Base-by-base conservation (phyloP, 2,888 invertebrate species). In the Chesias legatella region DNA sequence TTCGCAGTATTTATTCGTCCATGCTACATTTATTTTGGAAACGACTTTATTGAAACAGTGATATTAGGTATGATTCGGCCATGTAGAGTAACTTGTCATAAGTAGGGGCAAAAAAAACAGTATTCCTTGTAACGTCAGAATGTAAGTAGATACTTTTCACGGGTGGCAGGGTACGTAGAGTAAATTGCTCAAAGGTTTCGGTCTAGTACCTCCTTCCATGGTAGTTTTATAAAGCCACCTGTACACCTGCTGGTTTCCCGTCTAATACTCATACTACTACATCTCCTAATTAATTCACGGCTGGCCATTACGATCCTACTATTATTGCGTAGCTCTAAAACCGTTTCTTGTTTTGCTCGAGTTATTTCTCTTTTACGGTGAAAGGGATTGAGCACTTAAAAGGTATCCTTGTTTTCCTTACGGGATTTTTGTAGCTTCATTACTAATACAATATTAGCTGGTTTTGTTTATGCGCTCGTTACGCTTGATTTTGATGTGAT, bases 1-100 rank as follows among this genome's bases (percentile, higher is more conserved):
- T 85, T 78, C 72, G 61, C 72, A 73, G 72, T 81, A 81, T 80
- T 79, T 75, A 82, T 84, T 82, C 71, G 73, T 79, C 76, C 73
- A 66, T 72, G 78, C 74, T 77, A 73, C 76, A 80, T 83, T 84
- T 82, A 75, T 80, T 79, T 65, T 68, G 66, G 72, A 75, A 78
- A 75, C 75, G 71, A 79, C 79, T 84, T 79, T n/a, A n/a, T n/a
- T n/a, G n/a, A n/a, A n/a, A n/a, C n/a, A n/a, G n/a, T n/a, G n/a
- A n/a, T n/a, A n/a, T n/a, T n/a, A n/a, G n/a, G n/a, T n/a, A n/a
- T n/a, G n/a, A n/a, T n/a, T n/a, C n/a, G n/a, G n/a, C n/a, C n/a
- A n/a, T n/a, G n/a, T n/a, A n/a, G n/a, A n/a, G n/a, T n/a, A n/a
- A n/a, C n/a, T n/a, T n/a, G n/a, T n/a, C n/a, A n/a, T n/a, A n/a